A percentile compares a stretch with the other conserved stretches of the same genome.
phyloP scores from a whole-genome alignment of 2,113 vertebrate species.

The Sinocyclocheilus anophthalmus region DNA sequence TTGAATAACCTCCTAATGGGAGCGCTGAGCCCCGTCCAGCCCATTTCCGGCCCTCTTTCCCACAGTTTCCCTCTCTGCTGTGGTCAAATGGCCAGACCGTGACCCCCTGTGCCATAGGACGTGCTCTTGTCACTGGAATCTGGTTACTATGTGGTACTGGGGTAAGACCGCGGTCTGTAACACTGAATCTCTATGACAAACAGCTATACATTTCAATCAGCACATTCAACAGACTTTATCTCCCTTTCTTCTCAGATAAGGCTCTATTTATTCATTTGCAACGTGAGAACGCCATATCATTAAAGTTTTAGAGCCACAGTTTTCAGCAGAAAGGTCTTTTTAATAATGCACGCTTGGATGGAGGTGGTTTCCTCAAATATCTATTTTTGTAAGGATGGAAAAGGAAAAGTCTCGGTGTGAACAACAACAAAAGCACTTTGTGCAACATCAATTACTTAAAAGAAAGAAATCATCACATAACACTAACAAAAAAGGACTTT shows the following conservation, averaged over 20 bases:
- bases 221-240: constrained; percentile 27
- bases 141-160: not conserved
- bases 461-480: not conserved
- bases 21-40: constrained; percentile 46
- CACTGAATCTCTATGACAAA: constrained; percentile 23
- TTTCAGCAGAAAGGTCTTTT: constrained; percentile 55
- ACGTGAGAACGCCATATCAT: constrained; percentile 58
- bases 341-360: constrained; percentile 56
- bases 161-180: not conserved
- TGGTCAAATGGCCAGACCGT: constrained; percentile 36
- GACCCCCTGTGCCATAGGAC: constrained; percentile 26
- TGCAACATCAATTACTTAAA: not conserved
- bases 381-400: constrained; percentile 14
- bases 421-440: constrained; percentile 6
- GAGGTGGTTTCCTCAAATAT: constrained; percentile 43
- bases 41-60: constrained; percentile 58
- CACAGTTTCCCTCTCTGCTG: not conserved
- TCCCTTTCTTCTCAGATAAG: constrained; percentile 51
- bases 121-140: constrained; percentile 26
- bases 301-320: constrained; percentile 61
- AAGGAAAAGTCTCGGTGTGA: not conserved
- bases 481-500: not conserved
- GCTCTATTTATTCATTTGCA: constrained; percentile 50
- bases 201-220: not conserved
- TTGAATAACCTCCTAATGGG: constrained; percentile 49